phyloP scores from a whole-genome alignment of 2,113 vertebrate genomes.

The Vireo altiloquus region DNA sequence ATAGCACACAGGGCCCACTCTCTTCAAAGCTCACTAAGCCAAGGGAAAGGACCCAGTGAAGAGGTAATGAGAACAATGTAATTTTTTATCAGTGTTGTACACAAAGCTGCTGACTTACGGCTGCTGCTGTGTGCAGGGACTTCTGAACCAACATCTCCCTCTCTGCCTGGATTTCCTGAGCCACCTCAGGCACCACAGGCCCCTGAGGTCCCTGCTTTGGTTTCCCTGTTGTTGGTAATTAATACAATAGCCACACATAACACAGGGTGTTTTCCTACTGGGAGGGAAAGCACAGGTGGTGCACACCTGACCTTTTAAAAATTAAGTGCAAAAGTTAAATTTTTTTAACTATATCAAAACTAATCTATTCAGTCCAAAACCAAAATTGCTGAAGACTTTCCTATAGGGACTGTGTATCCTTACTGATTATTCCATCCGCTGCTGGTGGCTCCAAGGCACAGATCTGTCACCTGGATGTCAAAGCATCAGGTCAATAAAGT shows the following conservation, averaged over 20 bases:
- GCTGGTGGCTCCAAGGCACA: not conserved
- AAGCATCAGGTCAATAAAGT: not conserved
- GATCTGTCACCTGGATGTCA: not conserved
- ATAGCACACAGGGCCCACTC: not conserved
- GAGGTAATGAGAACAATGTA: not conserved
- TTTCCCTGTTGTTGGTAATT: not conserved
- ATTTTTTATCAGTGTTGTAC: not conserved
- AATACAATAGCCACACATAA: not conserved
- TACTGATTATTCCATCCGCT: not conserved
- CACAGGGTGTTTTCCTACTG: rapidly evolving
- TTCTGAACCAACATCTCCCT: not conserved
- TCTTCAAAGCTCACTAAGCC: not conserved
- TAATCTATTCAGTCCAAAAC: not conserved
- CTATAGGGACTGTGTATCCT: not conserved
- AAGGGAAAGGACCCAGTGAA: not conserved
- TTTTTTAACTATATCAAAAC: not conserved
- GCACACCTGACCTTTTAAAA: not conserved
- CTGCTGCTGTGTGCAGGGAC: not conserved
- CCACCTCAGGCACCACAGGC: too few relatives aligned
- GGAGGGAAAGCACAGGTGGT: rapidly evolving
- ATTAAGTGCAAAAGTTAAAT: not conserved
- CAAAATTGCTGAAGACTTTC: not conserved
- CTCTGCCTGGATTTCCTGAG: not conserved
- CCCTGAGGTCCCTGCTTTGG: too few relatives aligned
- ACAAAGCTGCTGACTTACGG: not conserved